These are phyloP conservation scores for Danionella cerebrum DNA, from an alignment of 2,113 vertebrate genomes.

Conservation along the genomic window DNA sequence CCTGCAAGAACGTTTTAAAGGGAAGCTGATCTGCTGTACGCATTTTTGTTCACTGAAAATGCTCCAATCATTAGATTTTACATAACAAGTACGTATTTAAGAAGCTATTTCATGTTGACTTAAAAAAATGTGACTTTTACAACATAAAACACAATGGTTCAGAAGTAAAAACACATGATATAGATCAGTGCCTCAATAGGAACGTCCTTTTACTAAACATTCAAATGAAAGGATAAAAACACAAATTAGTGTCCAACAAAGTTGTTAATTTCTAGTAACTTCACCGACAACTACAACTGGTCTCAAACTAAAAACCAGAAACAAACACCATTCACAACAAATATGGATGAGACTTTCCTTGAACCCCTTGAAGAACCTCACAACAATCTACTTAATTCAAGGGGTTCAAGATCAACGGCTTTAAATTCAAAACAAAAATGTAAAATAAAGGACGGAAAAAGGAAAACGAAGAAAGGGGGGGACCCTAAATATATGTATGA, in stretches of 20 bases:
- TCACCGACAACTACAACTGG: too few species aligned
- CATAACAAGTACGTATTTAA: not conserved
- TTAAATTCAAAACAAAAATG: not conserved
- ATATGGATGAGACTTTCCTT: slow-evolving; percentile 27
- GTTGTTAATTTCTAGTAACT: too few species aligned
- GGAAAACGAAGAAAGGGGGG: slow-evolving; percentile 50
- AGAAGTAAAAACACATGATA: not conserved
- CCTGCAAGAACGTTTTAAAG: too few species aligned
- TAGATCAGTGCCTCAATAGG: not conserved
- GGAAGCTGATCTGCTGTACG: not conserved
- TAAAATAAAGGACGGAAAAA: slow-evolving; percentile 35
- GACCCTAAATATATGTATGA: slow-evolving; percentile 64
- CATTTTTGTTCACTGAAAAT: too few species aligned
- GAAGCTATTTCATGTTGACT: not conserved
- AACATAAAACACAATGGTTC: not conserved
- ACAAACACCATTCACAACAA: slow-evolving; percentile 25
- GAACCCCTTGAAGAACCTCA: slow-evolving; percentile 21
- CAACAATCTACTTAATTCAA: not conserved
- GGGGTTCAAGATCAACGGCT: slow-evolving; percentile 29
- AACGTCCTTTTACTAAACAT: not conserved
- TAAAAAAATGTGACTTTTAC: not conserved
- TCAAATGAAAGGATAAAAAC: not conserved
- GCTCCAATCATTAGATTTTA: too few species aligned
- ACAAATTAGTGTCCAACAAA: too few species aligned
- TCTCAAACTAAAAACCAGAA: slow-evolving; percentile 7